Conservation (phyloP, 2,113 vertebrate genomes). For the Chitala chitala region DNA sequence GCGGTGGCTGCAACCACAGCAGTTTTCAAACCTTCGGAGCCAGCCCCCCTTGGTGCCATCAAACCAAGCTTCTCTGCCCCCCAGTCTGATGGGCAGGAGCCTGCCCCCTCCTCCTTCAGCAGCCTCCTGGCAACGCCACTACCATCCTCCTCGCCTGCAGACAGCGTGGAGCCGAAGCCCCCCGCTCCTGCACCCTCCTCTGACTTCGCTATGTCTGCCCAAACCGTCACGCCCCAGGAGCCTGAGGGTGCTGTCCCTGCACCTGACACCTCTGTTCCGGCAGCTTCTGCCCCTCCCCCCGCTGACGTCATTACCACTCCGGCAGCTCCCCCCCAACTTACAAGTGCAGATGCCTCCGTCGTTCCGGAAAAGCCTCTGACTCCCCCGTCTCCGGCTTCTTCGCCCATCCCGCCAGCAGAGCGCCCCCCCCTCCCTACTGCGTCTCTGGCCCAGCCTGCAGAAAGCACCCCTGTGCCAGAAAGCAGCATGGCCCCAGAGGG, state of each 20-base stretch:
- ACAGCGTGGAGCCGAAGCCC: slow-evolving; percentile 46
- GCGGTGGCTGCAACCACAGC: slow-evolving; percentile 36
- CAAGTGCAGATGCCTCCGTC: not conserved
- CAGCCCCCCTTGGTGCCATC: slow-evolving; percentile 19
- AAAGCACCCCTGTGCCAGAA: not conserved
- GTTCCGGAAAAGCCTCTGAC: slow-evolving; percentile 11
- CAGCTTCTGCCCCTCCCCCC: slow-evolving; percentile 1
- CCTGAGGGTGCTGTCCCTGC: not conserved
- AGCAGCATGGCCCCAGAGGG: not conserved
- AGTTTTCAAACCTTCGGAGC: slow-evolving; percentile 58
- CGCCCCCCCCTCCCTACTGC: slow-evolving; percentile 10
- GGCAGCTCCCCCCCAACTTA: not conserved
- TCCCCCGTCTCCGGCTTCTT: slow-evolving; percentile 29
- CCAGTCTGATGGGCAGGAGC: slow-evolving; percentile 31
- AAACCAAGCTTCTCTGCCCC: slow-evolving; percentile 62
- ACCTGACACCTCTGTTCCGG: too few relatives aligned
- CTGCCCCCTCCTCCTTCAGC: slow-evolving; percentile 38
- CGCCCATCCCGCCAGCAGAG: slow-evolving; percentile 27
- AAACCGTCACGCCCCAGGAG: slow-evolving; percentile 15
- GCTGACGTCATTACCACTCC: not conserved
- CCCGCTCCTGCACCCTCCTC: not conserved
- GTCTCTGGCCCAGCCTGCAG: not conserved
- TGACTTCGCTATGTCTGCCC: not conserved
- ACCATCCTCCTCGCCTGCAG: slow-evolving; percentile 28
- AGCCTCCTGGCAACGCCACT: slow-evolving; percentile 40